Base-by-base conservation (phyloP, 2,797 vertebrate genomes). In the Hyperoplus lanceolatus region DNA sequence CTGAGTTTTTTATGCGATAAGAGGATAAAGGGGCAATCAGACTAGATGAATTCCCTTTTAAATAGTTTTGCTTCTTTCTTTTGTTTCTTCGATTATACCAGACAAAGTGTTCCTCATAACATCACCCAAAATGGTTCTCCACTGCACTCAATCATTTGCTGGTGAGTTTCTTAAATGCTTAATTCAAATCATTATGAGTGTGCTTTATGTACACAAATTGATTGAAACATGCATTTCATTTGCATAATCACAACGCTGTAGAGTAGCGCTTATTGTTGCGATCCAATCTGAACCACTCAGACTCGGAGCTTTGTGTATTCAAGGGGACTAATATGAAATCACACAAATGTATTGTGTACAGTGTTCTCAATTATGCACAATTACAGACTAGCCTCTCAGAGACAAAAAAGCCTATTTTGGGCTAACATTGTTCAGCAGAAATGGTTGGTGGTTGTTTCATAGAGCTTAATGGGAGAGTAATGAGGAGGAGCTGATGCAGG, bases 211-310 rank as follows among this genome's bases (percentile, higher is more conserved):
- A 89, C 87, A 90, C 61, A 49, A 85, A 89, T 92, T 89, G 88
- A 91, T 93, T 92, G 90, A 93, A 93, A 92, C 82, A 82, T 85
- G 90, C 91, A 92, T 88, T 73, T 15, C 79, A 92, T 94, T 93
- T 92, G 82, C 91, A 93, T 93, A 93, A 93, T 93, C 90, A 89
- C 85, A 81, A 53, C 57, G 12, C 67, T 77, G 86, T 84, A 73
- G 90, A 92, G 84, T 87, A 71, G 83, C 70, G 85, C 85, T 91
- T 92, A 92, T 92, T 91, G 90, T 93, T 89, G 73, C 82, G 77
- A 93, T 93, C 86, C 91, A 92, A 89, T 93, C 92, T 88, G 73
- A 92, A 90, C 88, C 91, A 92, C 92, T 93, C 90, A 92, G 84
- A 87, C 85, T 90, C 77, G 73, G 73, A 85, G 90, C 88, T 90